Percentiles rank a stretch among this genome's conserved stretches.
Conservation (phyloP, 2,888 invertebrate genomes). For the Caenorhabditis sp. region DNA sequence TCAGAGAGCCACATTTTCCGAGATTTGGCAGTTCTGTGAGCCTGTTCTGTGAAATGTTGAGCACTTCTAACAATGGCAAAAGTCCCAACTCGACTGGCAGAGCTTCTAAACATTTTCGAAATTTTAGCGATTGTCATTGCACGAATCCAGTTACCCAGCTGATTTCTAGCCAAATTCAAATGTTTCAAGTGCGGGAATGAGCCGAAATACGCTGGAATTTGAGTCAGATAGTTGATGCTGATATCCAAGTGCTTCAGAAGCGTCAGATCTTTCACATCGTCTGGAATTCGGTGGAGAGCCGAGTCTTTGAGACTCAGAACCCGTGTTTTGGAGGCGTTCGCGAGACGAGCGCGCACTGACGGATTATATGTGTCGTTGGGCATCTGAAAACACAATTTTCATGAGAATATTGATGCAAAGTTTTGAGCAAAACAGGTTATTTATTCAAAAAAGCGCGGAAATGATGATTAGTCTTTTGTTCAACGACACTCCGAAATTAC, state of each 20-base stretch:
- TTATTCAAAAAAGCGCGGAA: constrained; percentile 27
- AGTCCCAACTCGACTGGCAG: constrained; percentile 81
- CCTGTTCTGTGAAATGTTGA: constrained; percentile 87
- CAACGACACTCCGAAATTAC: constrained; percentile 41
- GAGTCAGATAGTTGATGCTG: constrained; percentile 89
- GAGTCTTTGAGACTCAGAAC: constrained; percentile 90
- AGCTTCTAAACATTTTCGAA: constrained; percentile 43
- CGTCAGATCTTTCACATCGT: constrained; percentile 75
- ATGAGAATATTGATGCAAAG: neutral
- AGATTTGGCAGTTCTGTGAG: constrained; percentile 85
- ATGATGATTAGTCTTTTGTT: constrained; percentile 17
- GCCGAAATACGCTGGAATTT: constrained; percentile 82
- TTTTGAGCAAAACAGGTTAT: neutral
- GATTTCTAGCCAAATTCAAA: constrained; percentile 81
- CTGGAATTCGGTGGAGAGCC: constrained; percentile 85
- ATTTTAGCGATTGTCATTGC: neutral
- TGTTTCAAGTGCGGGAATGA: constrained; percentile 80
- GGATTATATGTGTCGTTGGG: constrained; percentile 51
- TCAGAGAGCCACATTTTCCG: constrained; percentile 23
- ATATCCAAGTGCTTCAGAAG: constrained; percentile 90
- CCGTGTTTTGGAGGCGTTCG: constrained; percentile 93
- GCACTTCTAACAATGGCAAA: constrained; percentile 81
- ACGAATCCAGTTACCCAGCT: constrained; percentile 35
- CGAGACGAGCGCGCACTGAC: constrained; percentile 37
- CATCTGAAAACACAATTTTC: constrained; percentile 28